Evolutionary conservation across 2,888 invertebrate species (phyloP).

Genomic region (Brenthis hecate): DNA sequence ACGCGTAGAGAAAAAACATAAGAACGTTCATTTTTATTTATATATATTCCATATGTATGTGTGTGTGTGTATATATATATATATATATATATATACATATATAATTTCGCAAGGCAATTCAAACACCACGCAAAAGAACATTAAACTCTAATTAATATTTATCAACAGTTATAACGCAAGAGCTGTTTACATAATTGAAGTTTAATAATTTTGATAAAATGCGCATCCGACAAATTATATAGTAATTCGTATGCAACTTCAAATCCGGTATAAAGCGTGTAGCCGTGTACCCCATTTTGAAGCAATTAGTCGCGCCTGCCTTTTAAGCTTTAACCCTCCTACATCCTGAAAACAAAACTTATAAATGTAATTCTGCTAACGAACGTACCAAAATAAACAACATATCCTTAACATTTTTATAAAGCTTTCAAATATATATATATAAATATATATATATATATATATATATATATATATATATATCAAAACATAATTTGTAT

Average conservation of each 20-base stretch:
- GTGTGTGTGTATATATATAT: too few species aligned
- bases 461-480: too few species aligned
- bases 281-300: conserved; percentile 45
- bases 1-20: too few species aligned
- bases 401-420: too few species aligned
- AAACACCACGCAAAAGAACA: neutral
- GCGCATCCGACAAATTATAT: conserved; percentile 37
- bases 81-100: too few species aligned
- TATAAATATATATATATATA: too few species aligned
- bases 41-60: too few species aligned
- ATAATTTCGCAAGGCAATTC: too few species aligned
- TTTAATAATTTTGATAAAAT: conserved; percentile 18
- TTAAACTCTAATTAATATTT: conserved; percentile 18
- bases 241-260: conserved; percentile 43
- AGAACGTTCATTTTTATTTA: too few species aligned
- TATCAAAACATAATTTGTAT: too few species aligned
- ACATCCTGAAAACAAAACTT: conserved; percentile 27
- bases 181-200: conserved; percentile 16
- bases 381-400: neutral
- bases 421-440: too few species aligned
- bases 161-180: conserved; percentile 12
- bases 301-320: conserved; percentile 51
- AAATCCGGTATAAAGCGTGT: conserved; percentile 40
- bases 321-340: conserved; percentile 30
- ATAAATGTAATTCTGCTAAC: conserved; percentile 14